Conservation (phyloP, 2,888 invertebrate species). For the Scaptomyza cyrtandrae region DNA sequence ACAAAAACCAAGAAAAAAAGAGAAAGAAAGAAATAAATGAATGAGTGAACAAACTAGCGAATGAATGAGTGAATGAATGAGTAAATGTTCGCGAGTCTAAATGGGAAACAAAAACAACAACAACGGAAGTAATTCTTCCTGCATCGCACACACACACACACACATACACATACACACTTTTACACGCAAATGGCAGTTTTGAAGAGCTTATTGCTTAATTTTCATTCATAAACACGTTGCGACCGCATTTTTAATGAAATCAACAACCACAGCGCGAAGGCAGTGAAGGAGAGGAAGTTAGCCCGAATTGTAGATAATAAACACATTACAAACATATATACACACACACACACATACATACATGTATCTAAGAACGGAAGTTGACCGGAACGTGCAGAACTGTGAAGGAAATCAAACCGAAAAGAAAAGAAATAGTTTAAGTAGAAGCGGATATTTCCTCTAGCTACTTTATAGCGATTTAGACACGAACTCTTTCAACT, state of each 20-base stretch:
- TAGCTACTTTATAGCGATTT: constrained; percentile 1
- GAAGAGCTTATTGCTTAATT: constrained; percentile 80
- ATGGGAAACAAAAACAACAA: constrained; percentile 59
- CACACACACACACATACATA: neutral
- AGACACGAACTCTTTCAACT: constrained; percentile 18
- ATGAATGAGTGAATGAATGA: constrained; percentile 59
- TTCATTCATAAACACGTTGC: constrained; percentile 81
- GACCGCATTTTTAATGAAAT: constrained; percentile 76
- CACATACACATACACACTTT: constrained; percentile 18
- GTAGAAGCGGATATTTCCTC: neutral
- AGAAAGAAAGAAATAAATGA: constrained; percentile 40
- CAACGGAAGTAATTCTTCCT: constrained; percentile 73
- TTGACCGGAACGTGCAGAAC: constrained; percentile 51
- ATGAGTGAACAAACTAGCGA: constrained; percentile 25
- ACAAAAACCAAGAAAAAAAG: constrained; percentile 6
- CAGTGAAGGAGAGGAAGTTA: constrained; percentile 62
- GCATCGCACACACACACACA: constrained; percentile 36
- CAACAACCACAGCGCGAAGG: constrained; percentile 38
- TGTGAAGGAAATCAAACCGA: constrained; percentile 16
- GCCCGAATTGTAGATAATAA: constrained; percentile 61
- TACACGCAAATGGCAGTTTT: constrained; percentile 30
- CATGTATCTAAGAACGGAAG: constrained; percentile 54
- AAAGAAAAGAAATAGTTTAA: constrained; percentile 4
- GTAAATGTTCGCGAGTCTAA: constrained; percentile 57
- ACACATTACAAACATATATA: neutral